Base-by-base conservation (phyloP, 2,797 vertebrate genomes). In the Sparidentex hasta region DNA sequence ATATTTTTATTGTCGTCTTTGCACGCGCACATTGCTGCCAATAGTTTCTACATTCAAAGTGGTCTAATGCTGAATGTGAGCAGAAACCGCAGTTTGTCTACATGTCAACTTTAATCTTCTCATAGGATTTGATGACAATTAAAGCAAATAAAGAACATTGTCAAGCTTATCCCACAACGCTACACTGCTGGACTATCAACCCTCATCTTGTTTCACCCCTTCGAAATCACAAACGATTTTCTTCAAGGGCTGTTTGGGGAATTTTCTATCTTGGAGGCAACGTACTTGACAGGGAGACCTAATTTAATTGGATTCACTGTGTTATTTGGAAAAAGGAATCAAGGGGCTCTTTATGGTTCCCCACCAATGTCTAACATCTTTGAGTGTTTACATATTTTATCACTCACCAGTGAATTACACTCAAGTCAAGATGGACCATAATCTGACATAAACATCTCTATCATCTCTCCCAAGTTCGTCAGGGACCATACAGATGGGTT, bases 321-420 rank as follows among this genome's bases (percentile, higher is more conserved):
- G 27, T 71, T 58, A 75, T 80, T 87, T 81, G 58, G 68, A 76
- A 29, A 65, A 57, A 62, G 65, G 76, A 81, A 84, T 75, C 81
- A 84, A 70, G 80, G 59, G 75, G 11, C 81, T 85, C 65, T 77
- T 83, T 78, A 64, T 27, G 23, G 27, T 44, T 74, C 51, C 71
- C 62, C 52, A 69, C 65, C 71, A 51, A 57, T 69, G 55, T 82
- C 61, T 91, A 78, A 90, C 67, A 38, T 75, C 68, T 65, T 20
- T 55, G 48, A 84, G 71, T 86, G 84, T 91, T 90, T 92, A 71
- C 79, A 79, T 88, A 80, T 89, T 92, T 90, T 86, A 82, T 90
- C 86, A 65, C 82, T 86, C 59, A 70, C 58, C 13, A 17, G 59
- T 65, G 73, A 74, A 76, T 87, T 77, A 76, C 66, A 50, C 82